Percentiles rank a stretch among this genome's conserved stretches.
phyloP scores from a whole-genome alignment of 2,113 vertebrate species.

The Daubentonia madagascariensis region DNA sequence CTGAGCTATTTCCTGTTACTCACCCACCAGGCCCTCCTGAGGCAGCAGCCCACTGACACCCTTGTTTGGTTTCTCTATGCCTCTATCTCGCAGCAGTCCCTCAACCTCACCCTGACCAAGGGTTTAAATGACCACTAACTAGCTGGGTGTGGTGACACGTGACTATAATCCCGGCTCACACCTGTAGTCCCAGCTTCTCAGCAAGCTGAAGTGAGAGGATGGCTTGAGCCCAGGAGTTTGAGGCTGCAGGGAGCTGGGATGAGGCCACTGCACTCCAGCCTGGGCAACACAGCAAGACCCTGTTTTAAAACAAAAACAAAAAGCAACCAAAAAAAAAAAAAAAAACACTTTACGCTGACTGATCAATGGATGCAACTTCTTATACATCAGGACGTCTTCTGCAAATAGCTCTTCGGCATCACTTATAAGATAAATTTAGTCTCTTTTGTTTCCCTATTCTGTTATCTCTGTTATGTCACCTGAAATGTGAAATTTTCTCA shows the following conservation, averaged over 20 bases:
- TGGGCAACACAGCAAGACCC: too few species aligned
- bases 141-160: too few species aligned
- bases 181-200: too few species aligned
- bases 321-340: too few species aligned
- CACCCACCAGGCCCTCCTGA: background rate
- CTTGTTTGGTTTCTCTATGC: background rate
- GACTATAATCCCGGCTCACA: too few species aligned
- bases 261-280: too few species aligned
- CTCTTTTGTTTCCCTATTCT: background rate
- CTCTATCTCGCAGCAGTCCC: background rate
- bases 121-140: background rate
- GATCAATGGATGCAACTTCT: background rate
- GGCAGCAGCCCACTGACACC: background rate
- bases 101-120: background rate
- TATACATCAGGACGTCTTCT: background rate
- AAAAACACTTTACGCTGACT: background rate
- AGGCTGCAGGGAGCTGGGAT: too few species aligned
- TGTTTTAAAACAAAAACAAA: too few species aligned
- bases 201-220: too few species aligned
- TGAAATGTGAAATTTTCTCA: slow-evolving; percentile 9
- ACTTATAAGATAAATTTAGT: background rate
- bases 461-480: background rate
- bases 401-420: slow-evolving; percentile 38
- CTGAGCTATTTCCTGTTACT: slow-evolving; percentile 42
- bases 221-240: too few species aligned